These are phyloP conservation scores for Aspidapion aeneum DNA, from an alignment of 2,888 invertebrate species.

Conservation along the genomic window DNA sequence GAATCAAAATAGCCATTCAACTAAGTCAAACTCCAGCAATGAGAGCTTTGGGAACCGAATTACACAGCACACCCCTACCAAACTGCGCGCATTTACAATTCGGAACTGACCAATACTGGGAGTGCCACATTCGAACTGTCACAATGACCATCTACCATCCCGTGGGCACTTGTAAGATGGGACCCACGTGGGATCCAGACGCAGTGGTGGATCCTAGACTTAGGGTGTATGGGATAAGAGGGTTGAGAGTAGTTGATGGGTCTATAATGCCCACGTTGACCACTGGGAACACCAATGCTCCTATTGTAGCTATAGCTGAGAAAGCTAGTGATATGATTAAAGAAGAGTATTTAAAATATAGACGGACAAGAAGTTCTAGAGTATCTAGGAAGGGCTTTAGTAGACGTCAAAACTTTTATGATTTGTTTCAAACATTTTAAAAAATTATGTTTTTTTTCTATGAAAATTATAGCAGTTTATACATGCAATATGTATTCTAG, in stretches of 20 bases:
- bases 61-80: conserved; percentile 59
- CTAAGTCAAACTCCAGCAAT: conserved; percentile 74
- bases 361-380: no score
- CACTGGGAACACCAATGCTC: not conserved
- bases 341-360: no score
- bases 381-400: no score
- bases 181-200: conserved; percentile 51
- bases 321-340: not conserved
- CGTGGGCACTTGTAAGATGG: conserved; percentile 66
- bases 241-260: conserved; percentile 49
- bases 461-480: no score
- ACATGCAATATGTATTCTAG: no score
- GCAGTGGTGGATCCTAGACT: conserved; percentile 61
- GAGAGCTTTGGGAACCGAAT: conserved; percentile 57
- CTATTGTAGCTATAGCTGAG: not conserved
- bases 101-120: conserved; percentile 66
- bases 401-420: no score
- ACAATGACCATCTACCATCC: conserved; percentile 70
- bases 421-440: no score
- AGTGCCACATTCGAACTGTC: conserved; percentile 63
- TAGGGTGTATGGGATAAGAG: conserved; percentile 62
- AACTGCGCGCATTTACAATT: conserved; percentile 57
- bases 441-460: no score
- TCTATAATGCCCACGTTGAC: not conserved
- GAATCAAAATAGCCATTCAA: conserved; percentile 61